Conservation (phyloP, 2,797 vertebrate genomes). For the Oreonectes daqikongensis region DNA sequence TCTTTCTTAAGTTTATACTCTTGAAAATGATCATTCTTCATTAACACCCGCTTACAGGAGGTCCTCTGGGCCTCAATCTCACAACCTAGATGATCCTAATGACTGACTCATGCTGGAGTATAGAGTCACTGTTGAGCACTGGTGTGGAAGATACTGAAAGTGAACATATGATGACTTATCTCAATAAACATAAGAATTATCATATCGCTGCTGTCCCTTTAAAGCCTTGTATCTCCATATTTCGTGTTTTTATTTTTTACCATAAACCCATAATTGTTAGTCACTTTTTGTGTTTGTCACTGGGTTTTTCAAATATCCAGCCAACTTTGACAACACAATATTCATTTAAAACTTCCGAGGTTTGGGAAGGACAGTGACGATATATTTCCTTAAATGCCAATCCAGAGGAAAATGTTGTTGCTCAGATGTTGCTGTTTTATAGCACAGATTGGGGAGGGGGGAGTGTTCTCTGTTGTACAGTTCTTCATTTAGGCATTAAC, state of each 20-base stretch:
- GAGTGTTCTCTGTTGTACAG: neutral
- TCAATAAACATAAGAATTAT: neutral
- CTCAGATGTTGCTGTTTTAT: too few species aligned
- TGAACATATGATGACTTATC: conserved; percentile 36
- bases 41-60: conserved; percentile 73
- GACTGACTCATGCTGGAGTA: conserved; percentile 46
- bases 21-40: conserved; percentile 73
- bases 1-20: conserved; percentile 56
- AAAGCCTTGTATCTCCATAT: too few species aligned
- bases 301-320: too few species aligned
- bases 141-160: conserved; percentile 57
- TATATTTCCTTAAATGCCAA: neutral
- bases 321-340: too few species aligned
- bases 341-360: too few species aligned
- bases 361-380: too few species aligned
- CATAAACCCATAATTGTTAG: too few species aligned
- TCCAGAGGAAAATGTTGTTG: too few species aligned
- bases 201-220: too few species aligned
- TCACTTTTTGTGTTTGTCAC: too few species aligned
- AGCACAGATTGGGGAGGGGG: too few species aligned
- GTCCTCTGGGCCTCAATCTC: conserved; percentile 73
- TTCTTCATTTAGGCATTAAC: neutral
- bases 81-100: conserved; percentile 55
- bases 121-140: conserved; percentile 35
- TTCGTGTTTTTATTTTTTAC: too few species aligned